Conservation (phyloP, 2,888 invertebrate genomes). For the Cacoxenus indagator region DNA sequence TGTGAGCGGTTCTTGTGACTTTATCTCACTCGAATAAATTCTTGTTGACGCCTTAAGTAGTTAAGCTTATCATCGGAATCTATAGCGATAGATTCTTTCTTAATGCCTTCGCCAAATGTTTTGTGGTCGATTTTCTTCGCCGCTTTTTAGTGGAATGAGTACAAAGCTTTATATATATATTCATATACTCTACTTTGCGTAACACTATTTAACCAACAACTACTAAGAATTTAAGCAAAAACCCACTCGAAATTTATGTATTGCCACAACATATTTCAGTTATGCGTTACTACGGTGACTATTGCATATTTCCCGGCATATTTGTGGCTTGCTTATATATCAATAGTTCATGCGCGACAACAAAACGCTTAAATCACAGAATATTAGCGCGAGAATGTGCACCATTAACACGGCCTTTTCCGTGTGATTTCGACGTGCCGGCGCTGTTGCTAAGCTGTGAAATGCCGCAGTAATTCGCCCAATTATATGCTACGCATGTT, state of each 20-base stretch:
- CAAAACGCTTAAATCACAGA: not conserved
- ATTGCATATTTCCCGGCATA: constrained; percentile 4
- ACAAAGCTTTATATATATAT: not conserved
- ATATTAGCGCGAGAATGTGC: not conserved
- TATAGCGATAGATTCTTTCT: too few species aligned
- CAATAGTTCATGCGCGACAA: not conserved
- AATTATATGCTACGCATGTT: constrained; percentile 1
- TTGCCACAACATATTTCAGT: too few species aligned
- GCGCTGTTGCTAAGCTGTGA: constrained; percentile 1
- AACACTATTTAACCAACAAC: too few species aligned
- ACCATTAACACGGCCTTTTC: not conserved
- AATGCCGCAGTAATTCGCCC: constrained; percentile 5
- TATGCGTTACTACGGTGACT: not conserved
- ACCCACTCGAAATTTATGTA: not conserved
- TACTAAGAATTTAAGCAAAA: too few species aligned
- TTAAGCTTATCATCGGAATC: too few species aligned
- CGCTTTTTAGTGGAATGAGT: too few species aligned
- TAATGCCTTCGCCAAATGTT: too few species aligned
- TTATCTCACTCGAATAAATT: too few species aligned
- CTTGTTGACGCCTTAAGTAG: too few species aligned
- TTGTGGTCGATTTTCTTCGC: too few species aligned
- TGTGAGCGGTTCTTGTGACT: too few species aligned
- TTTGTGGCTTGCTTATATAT: not conserved
- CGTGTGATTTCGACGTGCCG: not conserved
- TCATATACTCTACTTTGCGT: not conserved